Conservation (phyloP, 2,888 invertebrate species). For the Tromatobia lineatoria region DNA sequence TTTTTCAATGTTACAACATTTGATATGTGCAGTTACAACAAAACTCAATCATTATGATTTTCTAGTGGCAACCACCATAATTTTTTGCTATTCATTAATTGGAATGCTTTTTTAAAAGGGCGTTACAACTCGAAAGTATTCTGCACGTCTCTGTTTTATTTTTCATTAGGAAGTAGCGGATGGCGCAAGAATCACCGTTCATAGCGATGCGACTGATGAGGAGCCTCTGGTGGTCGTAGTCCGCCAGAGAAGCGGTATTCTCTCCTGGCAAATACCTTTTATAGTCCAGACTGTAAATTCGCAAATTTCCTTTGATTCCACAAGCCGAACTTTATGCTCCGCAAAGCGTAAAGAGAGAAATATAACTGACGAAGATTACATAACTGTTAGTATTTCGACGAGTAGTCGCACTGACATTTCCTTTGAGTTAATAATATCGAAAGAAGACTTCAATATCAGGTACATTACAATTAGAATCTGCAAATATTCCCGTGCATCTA, state of each 20-base stretch:
- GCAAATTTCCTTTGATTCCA: slow-evolving; percentile 75
- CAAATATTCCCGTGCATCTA: neutral
- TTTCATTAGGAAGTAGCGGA: slow-evolving; percentile 68
- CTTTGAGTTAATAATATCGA: slow-evolving; percentile 77
- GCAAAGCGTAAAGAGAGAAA: slow-evolving; percentile 84
- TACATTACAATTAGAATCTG: slow-evolving; percentile 71
- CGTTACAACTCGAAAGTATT: no score
- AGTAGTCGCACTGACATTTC: slow-evolving; percentile 87
- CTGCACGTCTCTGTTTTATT: neutral
- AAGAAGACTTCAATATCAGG: slow-evolving; percentile 87
- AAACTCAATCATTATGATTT: no score
- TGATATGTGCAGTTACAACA: no score
- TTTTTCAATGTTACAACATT: no score
- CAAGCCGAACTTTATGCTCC: slow-evolving; percentile 88
- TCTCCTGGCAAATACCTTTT: slow-evolving; percentile 93
- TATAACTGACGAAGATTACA: slow-evolving; percentile 85
- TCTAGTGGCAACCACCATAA: no score
- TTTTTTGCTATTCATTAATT: no score
- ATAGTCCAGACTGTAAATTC: slow-evolving; percentile 85
- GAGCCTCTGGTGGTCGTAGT: slow-evolving; percentile 91
- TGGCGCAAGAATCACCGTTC: slow-evolving; percentile 80
- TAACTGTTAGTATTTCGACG: slow-evolving; percentile 89
- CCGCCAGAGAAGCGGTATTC: slow-evolving; percentile 90
- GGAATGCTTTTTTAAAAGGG: no score
- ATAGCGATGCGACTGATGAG: slow-evolving; percentile 86